Evolutionary conservation across 2,113 vertebrate genomes (phyloP).

Genomic region (Lipotes vexillifer): DNA sequence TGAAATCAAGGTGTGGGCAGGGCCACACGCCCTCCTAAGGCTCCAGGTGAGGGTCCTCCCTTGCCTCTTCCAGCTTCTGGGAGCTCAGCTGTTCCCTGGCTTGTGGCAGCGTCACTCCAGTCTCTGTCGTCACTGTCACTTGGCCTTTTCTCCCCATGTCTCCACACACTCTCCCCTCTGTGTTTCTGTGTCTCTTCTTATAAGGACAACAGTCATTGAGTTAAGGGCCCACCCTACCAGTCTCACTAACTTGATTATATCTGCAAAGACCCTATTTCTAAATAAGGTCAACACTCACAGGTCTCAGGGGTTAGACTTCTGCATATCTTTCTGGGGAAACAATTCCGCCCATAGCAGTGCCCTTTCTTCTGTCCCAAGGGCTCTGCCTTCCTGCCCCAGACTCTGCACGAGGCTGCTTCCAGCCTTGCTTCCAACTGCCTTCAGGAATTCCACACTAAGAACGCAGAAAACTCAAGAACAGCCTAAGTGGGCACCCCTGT

Average conservation of each 20-base stretch:
- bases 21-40: not conserved
- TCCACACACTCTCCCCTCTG: not conserved
- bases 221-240: not conserved
- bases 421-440: not conserved
- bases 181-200: not conserved
- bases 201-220: not conserved
- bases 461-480: not conserved
- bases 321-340: not conserved
- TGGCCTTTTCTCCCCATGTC: not conserved
- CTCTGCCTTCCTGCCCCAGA: not conserved
- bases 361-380: not conserved
- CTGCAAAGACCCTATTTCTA: not conserved
- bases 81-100: not conserved
- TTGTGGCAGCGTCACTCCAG: not conserved
- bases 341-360: not conserved
- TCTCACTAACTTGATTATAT: not conserved
- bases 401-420: not conserved
- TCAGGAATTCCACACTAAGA: not conserved
- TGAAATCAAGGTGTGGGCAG: not conserved
- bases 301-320: not conserved
- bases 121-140: not conserved
- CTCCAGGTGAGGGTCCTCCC: not conserved
- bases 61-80: not conserved
- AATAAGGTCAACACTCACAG: not conserved
- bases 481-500: not conserved